Conservation (phyloP, 2,113 vertebrate species). For the Python bivittatus region DNA sequence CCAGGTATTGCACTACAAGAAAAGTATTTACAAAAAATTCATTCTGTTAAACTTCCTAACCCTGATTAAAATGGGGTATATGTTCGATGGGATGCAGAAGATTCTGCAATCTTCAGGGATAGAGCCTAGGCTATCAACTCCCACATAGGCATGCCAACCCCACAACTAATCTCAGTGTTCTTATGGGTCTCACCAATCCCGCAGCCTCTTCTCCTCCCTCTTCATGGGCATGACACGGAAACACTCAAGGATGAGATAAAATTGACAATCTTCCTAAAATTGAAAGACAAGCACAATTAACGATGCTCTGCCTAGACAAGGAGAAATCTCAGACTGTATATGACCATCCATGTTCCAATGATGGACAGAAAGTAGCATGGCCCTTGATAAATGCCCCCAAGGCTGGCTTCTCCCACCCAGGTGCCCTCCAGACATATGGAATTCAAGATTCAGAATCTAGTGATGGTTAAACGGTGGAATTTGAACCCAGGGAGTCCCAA, state of each 20-base stretch:
- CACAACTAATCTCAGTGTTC: background rate
- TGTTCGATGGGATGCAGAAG: background rate
- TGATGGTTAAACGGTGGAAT: background rate
- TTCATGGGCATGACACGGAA: background rate
- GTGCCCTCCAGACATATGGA: background rate
- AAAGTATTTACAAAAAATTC: background rate
- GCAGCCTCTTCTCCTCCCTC: background rate
- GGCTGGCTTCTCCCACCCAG: background rate
- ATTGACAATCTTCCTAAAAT: conserved; percentile 23
- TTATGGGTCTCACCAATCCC: conserved; percentile 9
- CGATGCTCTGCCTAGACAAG: background rate
- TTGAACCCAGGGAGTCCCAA: background rate
- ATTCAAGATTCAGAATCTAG: background rate
- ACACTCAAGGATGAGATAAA: background rate
- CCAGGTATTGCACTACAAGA: background rate
- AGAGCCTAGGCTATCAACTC: background rate
- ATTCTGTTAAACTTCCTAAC: background rate
- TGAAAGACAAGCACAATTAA: background rate
- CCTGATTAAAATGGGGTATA: background rate
- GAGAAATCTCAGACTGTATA: background rate
- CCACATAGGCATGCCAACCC: background rate
- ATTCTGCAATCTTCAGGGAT: background rate
- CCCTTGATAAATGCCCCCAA: background rate
- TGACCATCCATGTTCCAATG: background rate
- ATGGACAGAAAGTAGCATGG: background rate